Evolutionary conservation across 2,113 vertebrate genomes (phyloP).

Genomic region (Tylochromis polylepis): DNA sequence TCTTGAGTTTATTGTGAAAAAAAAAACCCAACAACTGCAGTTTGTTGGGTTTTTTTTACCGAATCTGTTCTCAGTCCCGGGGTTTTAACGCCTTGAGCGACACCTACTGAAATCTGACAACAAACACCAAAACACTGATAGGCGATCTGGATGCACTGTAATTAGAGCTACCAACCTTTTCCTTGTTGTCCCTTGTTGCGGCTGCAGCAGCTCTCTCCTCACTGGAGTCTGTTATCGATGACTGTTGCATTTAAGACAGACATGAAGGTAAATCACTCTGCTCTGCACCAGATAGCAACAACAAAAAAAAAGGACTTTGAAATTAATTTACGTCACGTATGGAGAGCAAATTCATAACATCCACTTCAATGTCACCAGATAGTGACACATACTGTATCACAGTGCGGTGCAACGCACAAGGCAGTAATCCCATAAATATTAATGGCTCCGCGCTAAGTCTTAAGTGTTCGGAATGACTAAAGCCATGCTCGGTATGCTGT

Average conservation of each 20-base stretch:
- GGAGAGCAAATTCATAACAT: not conserved
- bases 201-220: constrained; percentile 54
- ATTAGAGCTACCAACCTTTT: constrained; percentile 63
- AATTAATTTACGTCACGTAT: not conserved
- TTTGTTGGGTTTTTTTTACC: not conserved
- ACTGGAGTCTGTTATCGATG: constrained; percentile 46
- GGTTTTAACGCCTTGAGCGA: not conserved
- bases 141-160: not conserved
- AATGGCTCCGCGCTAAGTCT: not conserved
- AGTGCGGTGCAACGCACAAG: not conserved
- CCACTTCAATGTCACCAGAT: constrained; percentile 5
- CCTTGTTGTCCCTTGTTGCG: constrained; percentile 35
- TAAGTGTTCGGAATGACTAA: not conserved
- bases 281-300: not conserved
- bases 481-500: not conserved
- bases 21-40: not conserved
- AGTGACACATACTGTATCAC: not conserved
- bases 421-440: constrained; percentile 16
- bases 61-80: not conserved
- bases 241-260: constrained; percentile 44
- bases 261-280: constrained; percentile 30
- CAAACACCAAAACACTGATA: not conserved
- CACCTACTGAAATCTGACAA: not conserved
- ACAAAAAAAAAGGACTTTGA: not conserved
- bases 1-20: not conserved